These are phyloP conservation scores for Tetropium fuscum DNA, from an alignment of 2,888 invertebrate genomes.

Conservation along the genomic window DNA sequence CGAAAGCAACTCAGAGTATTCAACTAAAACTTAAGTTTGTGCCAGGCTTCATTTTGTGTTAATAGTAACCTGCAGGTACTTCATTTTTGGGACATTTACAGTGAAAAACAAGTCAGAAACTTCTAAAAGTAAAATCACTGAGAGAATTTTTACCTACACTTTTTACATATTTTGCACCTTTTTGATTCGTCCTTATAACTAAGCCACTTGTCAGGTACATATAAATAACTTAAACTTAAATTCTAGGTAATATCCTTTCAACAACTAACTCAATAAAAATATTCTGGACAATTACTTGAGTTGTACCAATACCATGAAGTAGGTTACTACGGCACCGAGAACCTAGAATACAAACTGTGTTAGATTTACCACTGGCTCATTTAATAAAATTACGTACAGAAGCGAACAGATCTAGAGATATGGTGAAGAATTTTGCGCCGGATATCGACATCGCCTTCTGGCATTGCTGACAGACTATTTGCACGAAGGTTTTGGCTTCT, in stretches of 20 bases:
- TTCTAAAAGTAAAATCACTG: too few relatives aligned
- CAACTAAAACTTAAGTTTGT: too few relatives aligned
- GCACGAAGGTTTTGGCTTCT: conserved; percentile 90
- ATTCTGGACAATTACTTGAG: conserved; percentile 72
- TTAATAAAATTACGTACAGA: conserved; percentile 73
- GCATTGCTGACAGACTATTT: conserved; percentile 91
- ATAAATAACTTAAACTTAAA: neutral
- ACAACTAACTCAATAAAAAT: neutral
- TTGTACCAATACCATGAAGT: conserved; percentile 93
- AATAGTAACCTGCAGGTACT: too few relatives aligned
- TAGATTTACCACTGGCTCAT: neutral
- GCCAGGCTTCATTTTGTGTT: too few relatives aligned
- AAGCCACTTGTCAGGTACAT: conserved; percentile 2
- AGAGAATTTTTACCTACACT: too few relatives aligned
- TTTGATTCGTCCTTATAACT: neutral
- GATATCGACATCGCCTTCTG: conserved; percentile 91
- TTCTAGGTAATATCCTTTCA: too few relatives aligned
- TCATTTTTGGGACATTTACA: too few relatives aligned
- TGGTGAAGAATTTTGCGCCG: conserved; percentile 90
- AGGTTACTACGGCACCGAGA: conserved; percentile 88
- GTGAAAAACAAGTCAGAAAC: too few relatives aligned
- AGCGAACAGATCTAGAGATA: conserved; percentile 88
- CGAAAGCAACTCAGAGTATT: too few relatives aligned
- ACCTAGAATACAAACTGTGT: conserved; percentile 70
- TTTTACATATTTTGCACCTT: too few relatives aligned